A percentile compares a stretch with the other conserved stretches of the same genome.
These are phyloP conservation scores for Poeciliopsis turneri DNA, from an alignment of 2,797 vertebrate genomes.

Conservation along the genomic window DNA sequence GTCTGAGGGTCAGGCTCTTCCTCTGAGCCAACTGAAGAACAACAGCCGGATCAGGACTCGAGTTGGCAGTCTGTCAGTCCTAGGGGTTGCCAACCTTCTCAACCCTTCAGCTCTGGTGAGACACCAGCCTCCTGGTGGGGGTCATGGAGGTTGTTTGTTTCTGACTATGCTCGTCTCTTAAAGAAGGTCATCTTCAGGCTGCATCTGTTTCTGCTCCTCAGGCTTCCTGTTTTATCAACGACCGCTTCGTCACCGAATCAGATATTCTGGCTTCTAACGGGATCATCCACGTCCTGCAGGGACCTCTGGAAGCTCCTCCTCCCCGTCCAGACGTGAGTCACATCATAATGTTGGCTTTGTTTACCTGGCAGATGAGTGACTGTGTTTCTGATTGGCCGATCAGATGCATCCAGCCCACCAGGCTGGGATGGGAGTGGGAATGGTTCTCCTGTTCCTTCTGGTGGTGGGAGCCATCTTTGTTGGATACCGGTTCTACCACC, in stretches of 20 bases:
- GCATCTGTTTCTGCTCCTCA: conserved; percentile 48
- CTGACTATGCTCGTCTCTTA: neutral
- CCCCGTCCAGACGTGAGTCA: conserved; percentile 72
- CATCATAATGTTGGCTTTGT: neutral
- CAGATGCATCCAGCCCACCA: conserved; percentile 72
- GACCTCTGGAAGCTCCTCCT: conserved; percentile 86
- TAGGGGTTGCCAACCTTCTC: conserved; percentile 71
- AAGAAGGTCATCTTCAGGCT: neutral
- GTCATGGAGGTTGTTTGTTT: no score
- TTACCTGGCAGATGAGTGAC: conserved; percentile 13
- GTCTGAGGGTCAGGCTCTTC: conserved; percentile 72
- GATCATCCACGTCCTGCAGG: conserved; percentile 90
- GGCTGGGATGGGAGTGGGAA: conserved; percentile 79
- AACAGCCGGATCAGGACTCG: conserved; percentile 83
- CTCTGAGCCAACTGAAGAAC: conserved; percentile 84
- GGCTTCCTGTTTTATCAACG: conserved; percentile 85
- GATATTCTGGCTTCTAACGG: conserved; percentile 91
- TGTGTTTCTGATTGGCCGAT: conserved; percentile 28
- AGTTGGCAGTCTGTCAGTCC: conserved; percentile 85
- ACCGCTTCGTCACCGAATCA: conserved; percentile 82
- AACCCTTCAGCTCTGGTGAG: conserved; percentile 70
- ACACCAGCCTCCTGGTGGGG: neutral
- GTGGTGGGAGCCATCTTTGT: conserved; percentile 70
- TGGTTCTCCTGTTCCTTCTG: conserved; percentile 82
- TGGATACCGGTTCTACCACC: conserved; percentile 85